Percentiles rank a stretch among this genome's conserved stretches.
phyloP scores from a whole-genome alignment of 64 coral and sea anemone species.

The Pachyseris speciosa region DNA sequence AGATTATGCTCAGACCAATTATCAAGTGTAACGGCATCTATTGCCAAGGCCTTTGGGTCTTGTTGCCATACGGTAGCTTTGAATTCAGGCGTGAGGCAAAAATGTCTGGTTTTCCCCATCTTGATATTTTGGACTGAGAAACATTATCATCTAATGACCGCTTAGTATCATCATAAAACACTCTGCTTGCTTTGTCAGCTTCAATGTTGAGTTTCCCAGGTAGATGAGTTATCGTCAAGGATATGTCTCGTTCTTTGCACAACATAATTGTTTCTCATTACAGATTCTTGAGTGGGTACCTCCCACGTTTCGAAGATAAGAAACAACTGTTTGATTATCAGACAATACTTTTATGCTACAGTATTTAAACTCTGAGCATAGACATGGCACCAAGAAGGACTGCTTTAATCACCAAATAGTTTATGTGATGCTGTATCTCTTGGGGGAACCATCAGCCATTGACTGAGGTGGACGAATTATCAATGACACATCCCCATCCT shows the following conservation, averaged over 20 bases:
- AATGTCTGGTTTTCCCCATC: conserved; percentile 25
- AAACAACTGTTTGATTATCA: conserved; percentile 50
- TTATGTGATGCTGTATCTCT: conserved; percentile 44
- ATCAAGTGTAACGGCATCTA: conserved; percentile 63
- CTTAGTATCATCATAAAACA: conserved; percentile 52
- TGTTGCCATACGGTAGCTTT: conserved; percentile 31
- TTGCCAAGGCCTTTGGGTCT: conserved; percentile 19
- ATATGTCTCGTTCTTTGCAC: conserved; percentile 63
- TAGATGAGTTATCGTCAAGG: conserved; percentile 55
- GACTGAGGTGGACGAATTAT: not conserved
- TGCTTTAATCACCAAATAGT: conserved; percentile 66
- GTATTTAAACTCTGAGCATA: not conserved
- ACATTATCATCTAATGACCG: conserved; percentile 42
- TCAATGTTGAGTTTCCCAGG: conserved; percentile 67
- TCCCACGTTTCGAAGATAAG: conserved; percentile 74
- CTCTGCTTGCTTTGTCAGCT: conserved; percentile 57
- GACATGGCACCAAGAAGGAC: conserved; percentile 45
- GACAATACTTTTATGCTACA: conserved; percentile 15
- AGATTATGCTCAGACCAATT: conserved; percentile 45
- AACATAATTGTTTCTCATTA: conserved; percentile 59
- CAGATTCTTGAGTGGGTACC: conserved; percentile 63
- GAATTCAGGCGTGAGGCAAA: conserved; percentile 49
- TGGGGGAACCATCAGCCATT: conserved; percentile 7
- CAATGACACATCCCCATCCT: conserved; percentile 65
- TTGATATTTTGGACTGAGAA: not conserved